Base-by-base conservation (phyloP, 1,140 invertebrate species). In the Drosophila gunungcola region DNA sequence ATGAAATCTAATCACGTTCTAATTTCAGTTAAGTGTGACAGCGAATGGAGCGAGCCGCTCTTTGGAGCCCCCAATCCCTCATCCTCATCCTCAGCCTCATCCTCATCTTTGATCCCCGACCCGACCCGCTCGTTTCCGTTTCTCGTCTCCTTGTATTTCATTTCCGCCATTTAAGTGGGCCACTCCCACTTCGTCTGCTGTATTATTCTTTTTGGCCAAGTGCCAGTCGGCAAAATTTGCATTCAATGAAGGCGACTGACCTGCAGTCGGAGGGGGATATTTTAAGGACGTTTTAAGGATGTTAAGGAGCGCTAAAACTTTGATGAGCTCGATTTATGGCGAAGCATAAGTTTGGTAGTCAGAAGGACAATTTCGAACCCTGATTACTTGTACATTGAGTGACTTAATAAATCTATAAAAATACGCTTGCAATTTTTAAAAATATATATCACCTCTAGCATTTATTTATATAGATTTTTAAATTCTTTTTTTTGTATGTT, bases 1-100 rank as follows among this genome's bases (percentile, higher is more conserved):
- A 86, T 88, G 79, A 88, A 86, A 86, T 88, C 82, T 88, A 86
- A 86, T 86, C 82, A 86, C 83, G 83, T 86, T 83, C 82, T 86
- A 86, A 86, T 86, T 82, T 88, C 79, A 68, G 83, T 82, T 86
- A 68, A 79, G 75, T 82, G 65, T 88, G 79, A 86, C 84, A 73
- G 82, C 70, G 65, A 86, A 54, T 86, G 69, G 51, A 72, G 58
- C 42, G 51, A 56, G 42, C 58, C 27, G 57, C 21, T 65, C 45
- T 32, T 27, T 27, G n/a, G 10, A 48, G n/a, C 34, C 16, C 7
- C 21, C 42, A 46, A 36, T 41, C 39, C 9, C n/a, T 12, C 13
- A 2, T 21, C 29, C 29, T 39, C 11, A 25, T 32, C 9, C 1
- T 21, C 16, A 21, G 0, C 16, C 16, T 21, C 16, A 21, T 21